A percentile compares a stretch with the other conserved stretches of the same genome.
phyloP scores from a whole-genome alignment of 1,140 invertebrate species.

The Drosophila tsacasi region DNA sequence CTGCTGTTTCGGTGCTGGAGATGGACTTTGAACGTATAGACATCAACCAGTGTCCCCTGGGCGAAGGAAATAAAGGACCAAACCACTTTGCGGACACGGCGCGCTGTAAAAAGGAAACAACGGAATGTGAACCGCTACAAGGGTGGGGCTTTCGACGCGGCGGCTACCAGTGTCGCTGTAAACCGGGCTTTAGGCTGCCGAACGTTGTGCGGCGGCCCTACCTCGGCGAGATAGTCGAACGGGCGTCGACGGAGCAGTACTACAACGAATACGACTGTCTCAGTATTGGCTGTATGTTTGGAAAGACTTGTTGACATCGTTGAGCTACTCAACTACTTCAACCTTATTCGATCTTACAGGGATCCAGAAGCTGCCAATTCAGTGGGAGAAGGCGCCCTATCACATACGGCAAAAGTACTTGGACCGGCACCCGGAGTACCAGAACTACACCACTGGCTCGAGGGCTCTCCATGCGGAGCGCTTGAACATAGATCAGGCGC shows the following conservation, averaged over 20 bases:
- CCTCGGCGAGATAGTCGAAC: constrained; percentile 96
- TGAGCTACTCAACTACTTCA: not conserved
- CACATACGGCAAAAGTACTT: constrained; percentile 90
- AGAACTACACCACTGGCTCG: constrained; percentile 88
- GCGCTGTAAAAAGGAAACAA: constrained; percentile 96
- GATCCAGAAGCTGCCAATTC: constrained; percentile 92
- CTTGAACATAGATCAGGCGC: constrained; percentile 90
- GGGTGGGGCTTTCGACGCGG: constrained; percentile 98
- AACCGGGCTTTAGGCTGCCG: constrained; percentile 95
- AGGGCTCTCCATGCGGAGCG: constrained; percentile 88
- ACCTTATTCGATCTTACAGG: constrained; percentile 85
- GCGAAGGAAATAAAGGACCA: constrained; percentile 94
- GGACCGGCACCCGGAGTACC: constrained; percentile 90
- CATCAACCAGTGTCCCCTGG: constrained; percentile 97
- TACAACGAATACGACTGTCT: constrained; percentile 96
- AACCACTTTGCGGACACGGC: constrained; percentile 96
- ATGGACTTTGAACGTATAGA: constrained; percentile 99
- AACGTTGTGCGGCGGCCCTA: constrained; percentile 94
- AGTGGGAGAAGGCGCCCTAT: constrained; percentile 90
- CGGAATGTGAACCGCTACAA: constrained; percentile 98
- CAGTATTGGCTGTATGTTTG: constrained; percentile 94
- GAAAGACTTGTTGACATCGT: accelerated
- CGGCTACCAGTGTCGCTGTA: constrained; percentile 97
- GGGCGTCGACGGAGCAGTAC: constrained; percentile 96
- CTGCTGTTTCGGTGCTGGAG: constrained; percentile 96